Percentiles rank a stretch among this genome's conserved stretches.
These are phyloP conservation scores for Diplolepis rosae DNA, from an alignment of 2,888 invertebrate species.

Conservation along the genomic window DNA sequence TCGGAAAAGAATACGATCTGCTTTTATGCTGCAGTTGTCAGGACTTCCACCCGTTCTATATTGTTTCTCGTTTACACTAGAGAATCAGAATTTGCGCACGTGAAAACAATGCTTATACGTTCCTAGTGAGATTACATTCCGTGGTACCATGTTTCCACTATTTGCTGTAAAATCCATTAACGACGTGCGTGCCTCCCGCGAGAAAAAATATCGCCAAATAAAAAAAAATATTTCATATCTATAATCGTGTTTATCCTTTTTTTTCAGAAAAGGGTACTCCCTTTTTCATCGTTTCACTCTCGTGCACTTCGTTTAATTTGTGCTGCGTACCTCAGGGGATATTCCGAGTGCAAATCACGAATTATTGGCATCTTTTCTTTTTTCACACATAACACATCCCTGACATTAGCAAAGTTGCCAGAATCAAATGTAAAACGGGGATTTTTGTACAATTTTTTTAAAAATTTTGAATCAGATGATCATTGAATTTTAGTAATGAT, in stretches of 20 bases:
- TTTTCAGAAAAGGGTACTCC: background rate
- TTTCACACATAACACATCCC: background rate
- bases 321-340: background rate
- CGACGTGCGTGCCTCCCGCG: background rate
- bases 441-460: no score
- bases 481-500: no score
- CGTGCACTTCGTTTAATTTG: slow-evolving; percentile 24
- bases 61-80: slow-evolving; percentile 29
- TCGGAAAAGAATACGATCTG: slow-evolving; percentile 30
- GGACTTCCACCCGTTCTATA: slow-evolving; percentile 22
- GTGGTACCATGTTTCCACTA: slow-evolving; percentile 6
- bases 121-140: slow-evolving; percentile 20
- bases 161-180: background rate
- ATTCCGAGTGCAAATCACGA: background rate
- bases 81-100: slow-evolving; percentile 27
- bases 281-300: slow-evolving; percentile 7
- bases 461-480: no score
- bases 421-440: no score
- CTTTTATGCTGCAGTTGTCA: slow-evolving; percentile 25
- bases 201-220: slow-evolving; percentile 7
- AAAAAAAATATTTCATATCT: slow-evolving; percentile 17
- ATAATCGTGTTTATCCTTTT: slow-evolving; percentile 4
- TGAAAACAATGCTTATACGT: slow-evolving; percentile 19
- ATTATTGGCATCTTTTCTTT: background rate
- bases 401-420: background rate